Conservation (phyloP, 2,888 invertebrate genomes). For the Athalia circularis region DNA sequence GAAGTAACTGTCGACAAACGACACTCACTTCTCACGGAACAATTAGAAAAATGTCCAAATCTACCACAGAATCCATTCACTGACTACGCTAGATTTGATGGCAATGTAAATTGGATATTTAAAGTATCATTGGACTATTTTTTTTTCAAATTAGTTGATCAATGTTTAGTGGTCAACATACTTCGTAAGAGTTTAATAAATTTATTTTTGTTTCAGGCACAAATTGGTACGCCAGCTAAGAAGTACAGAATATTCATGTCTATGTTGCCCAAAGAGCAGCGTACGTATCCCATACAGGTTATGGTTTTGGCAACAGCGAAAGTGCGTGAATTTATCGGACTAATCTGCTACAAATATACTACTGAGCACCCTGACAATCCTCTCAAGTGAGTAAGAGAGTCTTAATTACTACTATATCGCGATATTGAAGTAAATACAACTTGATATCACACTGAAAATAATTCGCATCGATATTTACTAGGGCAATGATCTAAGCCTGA, state of each 20-base stretch:
- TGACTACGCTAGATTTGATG: slow-evolving; percentile 94
- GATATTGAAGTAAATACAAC: not conserved
- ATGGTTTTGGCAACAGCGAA: slow-evolving; percentile 89
- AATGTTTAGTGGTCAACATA: slow-evolving; percentile 25
- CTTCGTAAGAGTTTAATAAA: slow-evolving; percentile 29
- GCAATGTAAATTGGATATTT: slow-evolving; percentile 75
- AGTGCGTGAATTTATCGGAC: slow-evolving; percentile 93
- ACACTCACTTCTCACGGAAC: slow-evolving; percentile 83
- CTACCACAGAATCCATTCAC: slow-evolving; percentile 90
- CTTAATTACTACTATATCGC: not conserved
- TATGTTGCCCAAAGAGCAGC: slow-evolving; percentile 87
- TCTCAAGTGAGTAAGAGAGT: slow-evolving; percentile 67
- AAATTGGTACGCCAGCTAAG: slow-evolving; percentile 86
- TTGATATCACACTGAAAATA: too few species aligned
- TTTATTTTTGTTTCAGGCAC: slow-evolving; percentile 74
- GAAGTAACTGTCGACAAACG: slow-evolving; percentile 59
- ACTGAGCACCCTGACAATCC: slow-evolving; percentile 72
- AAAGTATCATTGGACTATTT: not conserved
- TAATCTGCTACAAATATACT: slow-evolving; percentile 89
- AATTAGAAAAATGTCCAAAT: slow-evolving; percentile 85
- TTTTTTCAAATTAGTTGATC: slow-evolving; percentile 8
- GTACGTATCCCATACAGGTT: slow-evolving; percentile 89
- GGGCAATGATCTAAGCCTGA: not conserved
- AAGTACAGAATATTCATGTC: slow-evolving; percentile 93
- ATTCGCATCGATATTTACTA: not conserved